phyloP scores from a whole-genome alignment of 2,113 vertebrate genomes.

The Eira barbara region DNA sequence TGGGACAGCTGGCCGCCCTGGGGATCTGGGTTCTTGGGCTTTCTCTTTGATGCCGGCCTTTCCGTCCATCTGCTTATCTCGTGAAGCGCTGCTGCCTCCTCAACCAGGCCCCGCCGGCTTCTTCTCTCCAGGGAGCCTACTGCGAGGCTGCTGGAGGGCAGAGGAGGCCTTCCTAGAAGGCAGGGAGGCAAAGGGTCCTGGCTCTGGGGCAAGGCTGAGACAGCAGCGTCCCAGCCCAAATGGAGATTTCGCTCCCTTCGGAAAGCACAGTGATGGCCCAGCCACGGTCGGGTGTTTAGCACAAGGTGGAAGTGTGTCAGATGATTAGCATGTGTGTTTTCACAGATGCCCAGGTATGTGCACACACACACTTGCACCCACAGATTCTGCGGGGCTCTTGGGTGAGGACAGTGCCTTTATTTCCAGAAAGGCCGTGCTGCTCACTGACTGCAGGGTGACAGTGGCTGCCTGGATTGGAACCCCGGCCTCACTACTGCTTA shows the following conservation, averaged over 20 bases:
- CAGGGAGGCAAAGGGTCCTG: background rate
- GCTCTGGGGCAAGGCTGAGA: background rate
- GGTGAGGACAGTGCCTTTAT: background rate
- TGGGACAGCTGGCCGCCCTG: background rate
- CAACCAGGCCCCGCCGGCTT: background rate
- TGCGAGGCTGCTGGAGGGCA: background rate
- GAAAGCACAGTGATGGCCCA: background rate
- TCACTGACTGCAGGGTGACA: rapidly evolving
- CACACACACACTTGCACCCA: rapidly evolving
- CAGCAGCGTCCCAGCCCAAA: background rate
- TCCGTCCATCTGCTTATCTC: background rate
- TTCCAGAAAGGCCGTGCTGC: rapidly evolving
- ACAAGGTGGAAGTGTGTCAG: background rate
- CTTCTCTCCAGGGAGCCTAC: background rate
- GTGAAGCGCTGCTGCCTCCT: background rate
- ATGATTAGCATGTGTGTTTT: background rate
- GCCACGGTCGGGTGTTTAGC: background rate
- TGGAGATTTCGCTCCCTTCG: background rate
- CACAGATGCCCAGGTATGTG: rapidly evolving
- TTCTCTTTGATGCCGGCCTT: background rate
- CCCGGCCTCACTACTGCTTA: background rate
- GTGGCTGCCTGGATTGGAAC: background rate
- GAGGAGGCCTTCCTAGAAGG: background rate
- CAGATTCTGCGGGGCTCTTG: rapidly evolving
- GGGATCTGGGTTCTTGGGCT: background rate